Percentiles rank a stretch among this genome's conserved stretches.
Conservation (phyloP, 2,888 invertebrate genomes). For the Himalopsyche anomala region DNA sequence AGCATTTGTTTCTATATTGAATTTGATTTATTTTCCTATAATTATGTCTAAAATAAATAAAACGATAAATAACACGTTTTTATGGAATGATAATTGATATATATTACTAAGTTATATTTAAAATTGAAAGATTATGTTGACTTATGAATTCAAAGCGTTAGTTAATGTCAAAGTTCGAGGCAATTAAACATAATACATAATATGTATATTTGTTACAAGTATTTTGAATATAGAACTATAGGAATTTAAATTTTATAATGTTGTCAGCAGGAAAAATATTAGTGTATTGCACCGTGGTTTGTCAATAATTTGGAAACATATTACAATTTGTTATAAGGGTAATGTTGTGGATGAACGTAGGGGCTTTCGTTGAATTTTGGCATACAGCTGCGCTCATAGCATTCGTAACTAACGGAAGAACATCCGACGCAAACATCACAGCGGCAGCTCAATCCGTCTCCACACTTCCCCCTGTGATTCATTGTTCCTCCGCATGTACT, state of each 20-base stretch:
- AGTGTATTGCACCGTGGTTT: neutral
- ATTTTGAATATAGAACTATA: neutral
- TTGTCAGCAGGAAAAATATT: neutral
- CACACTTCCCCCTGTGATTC: conserved; percentile 70
- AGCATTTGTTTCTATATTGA: neutral
- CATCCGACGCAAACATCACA: conserved; percentile 72
- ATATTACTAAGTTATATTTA: too few species aligned
- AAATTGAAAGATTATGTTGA: neutral
- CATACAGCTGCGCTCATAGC: conserved; percentile 60
- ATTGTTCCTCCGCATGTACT: conserved; percentile 71
- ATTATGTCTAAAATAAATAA: too few species aligned
- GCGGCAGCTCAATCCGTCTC: conserved; percentile 70
- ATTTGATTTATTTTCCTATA: too few species aligned
- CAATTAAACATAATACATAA: neutral
- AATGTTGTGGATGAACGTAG: conserved; percentile 24
- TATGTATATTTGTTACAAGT: neutral
- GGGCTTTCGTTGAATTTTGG: conserved; percentile 47
- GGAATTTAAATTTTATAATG: neutral
- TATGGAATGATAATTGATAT: too few species aligned
- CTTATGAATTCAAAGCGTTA: neutral
- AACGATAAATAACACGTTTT: too few species aligned
- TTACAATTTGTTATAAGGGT: neutral
- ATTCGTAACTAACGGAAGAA: conserved; percentile 67
- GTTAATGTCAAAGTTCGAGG: neutral
- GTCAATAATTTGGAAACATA: neutral